Evolutionary conservation across 2,888 invertebrate species (phyloP), one percentile per base, ranked within the genome.

Genomic region (Drosophila mettleri): DNA sequence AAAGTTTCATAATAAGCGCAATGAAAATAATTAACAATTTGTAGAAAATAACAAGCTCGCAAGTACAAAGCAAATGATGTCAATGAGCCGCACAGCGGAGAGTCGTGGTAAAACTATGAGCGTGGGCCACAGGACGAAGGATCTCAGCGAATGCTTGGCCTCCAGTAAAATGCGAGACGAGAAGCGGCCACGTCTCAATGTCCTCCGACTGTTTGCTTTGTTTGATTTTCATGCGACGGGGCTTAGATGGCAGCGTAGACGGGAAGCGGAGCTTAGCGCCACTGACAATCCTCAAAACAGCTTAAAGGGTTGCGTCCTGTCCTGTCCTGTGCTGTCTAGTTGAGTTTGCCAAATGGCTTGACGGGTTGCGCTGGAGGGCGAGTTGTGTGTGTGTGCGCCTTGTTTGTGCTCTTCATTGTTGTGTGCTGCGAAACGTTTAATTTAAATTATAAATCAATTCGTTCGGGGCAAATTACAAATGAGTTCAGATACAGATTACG

Each of bases 1-100:
- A 78, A 88, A 88, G 69, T 88, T 88, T 78, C 71, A 76, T 70
- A 86, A 84, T 79, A 84, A 85, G 78, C 69, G 73, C 83, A 87
- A 87, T 83, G 83, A 80, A 87, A 85, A 85, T 86, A 86, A 86
- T 86, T 86, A 86, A 84, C 88, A 86, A 86, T 88, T 86, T 80
- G 88, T 71, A 61, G 77, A 80, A 74, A 83, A 80, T 77, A 81
- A 77, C 82, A 75, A 69, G 74, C 66, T 45, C 63, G 52, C 67
- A 65, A 79, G 72, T 72, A 80, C 76, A 73, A 75, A 76, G 67
- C 63, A 69, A 80, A 78, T 67, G 62, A 68, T 73, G 81, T 75
- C 84, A 86, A 80, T 67, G 78, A 66, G 79, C 54, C 49, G 52
- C 57, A 58, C 58, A 70, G 24, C 16, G 36, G 55, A 53, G 45